Evolutionary conservation across 2,888 invertebrate genomes (phyloP), one percentile per base, ranked within the genome.

Genomic region (Cephus spinipes): DNA sequence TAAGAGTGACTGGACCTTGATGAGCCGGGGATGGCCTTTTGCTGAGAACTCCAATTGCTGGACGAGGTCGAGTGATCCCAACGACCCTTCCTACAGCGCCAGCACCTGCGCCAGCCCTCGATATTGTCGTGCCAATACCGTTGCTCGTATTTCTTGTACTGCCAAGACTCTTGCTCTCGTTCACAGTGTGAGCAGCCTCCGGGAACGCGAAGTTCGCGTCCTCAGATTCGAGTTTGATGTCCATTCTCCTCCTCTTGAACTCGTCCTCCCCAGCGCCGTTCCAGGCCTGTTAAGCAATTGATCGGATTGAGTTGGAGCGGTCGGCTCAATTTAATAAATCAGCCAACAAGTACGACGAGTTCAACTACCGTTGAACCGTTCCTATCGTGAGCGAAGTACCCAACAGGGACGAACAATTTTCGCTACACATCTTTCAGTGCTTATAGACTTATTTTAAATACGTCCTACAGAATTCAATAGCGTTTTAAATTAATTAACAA

Each of bases 141-240:
- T 87, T 90, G 35, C 89, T 90, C 78, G 88, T 90, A 73, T 92
- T 89, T 81, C 84, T 92, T 89, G 83, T 91, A 82, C 85, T 92
- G 89, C 89, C 93, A 92, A 79, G 76, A 86, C 78, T 82, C 86
- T 87, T 88, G 87, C 84, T 81, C 83, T 88, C 84, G 77, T 81
- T 78, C 77, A 81, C 74, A 81, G 79, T 87, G 80, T 90, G 90
- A 79, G 90, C 90, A 74, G 92, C 92, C 85, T 94, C 93, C 79
- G 93, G 93, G 91, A 95, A 95, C 83, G 94, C 92, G 91, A 95
- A 96, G 90, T 94, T 94, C 73, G 95, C 94, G 88, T 95, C 94
- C 89, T 95, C 95, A 87, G 95, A 94, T 92, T 96, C 95, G 87
- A 95, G 90, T 92, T 96, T 96, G 85, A 95, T 94, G 85, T 94